Evolutionary conservation across 2,888 invertebrate genomes (phyloP).

Genomic region (Drosophila tanythrix): DNA sequence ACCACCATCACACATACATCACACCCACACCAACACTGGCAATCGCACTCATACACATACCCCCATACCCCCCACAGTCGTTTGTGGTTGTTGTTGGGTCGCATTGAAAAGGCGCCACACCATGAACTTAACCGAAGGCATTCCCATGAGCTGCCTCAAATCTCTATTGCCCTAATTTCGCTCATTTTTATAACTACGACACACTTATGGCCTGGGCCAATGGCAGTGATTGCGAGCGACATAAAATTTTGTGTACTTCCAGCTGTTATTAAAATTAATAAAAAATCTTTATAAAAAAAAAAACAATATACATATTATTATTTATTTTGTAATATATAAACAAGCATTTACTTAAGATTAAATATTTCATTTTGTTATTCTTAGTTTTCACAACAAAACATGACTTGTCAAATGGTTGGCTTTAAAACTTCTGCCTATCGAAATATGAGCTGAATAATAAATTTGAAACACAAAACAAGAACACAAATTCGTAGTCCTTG

Average conservation of each 20-base stretch:
- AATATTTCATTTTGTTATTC: neutral
- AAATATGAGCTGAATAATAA: conserved; percentile 3
- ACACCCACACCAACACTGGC: neutral
- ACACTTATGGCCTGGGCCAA: conserved; percentile 41
- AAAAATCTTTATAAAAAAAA: neutral
- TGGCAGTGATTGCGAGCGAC: conserved; percentile 13
- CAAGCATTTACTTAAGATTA: no score
- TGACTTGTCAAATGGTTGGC: neutral
- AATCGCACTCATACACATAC: neutral
- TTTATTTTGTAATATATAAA: no score
- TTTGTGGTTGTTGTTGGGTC: conserved; percentile 67
- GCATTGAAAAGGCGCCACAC: conserved; percentile 69
- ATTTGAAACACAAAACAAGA: conserved; percentile 21
- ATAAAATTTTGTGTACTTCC: conserved; percentile 15
- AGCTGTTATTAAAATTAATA: conserved; percentile 6
- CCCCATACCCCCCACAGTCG: conserved; percentile 31
- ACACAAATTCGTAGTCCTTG: neutral
- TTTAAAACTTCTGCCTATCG: neutral
- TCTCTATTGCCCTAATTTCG: conserved; percentile 62
- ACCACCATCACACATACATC: neutral
- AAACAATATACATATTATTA: neutral
- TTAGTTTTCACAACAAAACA: neutral
- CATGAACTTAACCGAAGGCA: conserved; percentile 47
- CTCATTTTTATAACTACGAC: conserved; percentile 57
- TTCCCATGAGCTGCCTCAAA: conserved; percentile 53